Evolutionary conservation across 2,797 vertebrate genomes (phyloP).

Genomic region (Mus spretus): DNA sequence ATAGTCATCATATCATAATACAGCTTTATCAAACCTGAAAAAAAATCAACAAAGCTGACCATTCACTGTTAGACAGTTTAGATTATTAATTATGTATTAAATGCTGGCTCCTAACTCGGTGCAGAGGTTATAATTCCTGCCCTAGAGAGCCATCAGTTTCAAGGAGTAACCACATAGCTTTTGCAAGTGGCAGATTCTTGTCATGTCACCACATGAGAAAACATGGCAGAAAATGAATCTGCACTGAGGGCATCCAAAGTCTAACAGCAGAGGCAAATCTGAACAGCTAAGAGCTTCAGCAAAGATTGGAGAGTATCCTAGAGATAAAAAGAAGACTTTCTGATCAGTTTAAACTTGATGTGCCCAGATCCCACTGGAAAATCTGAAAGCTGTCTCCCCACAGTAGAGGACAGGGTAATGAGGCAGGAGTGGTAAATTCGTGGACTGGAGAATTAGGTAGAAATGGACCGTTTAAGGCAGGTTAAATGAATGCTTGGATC

Average conservation of each 20-base stretch:
- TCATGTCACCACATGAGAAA: not conserved
- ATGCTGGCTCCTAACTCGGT: not conserved
- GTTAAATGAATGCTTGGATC: conserved; percentile 54
- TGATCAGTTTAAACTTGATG: not conserved
- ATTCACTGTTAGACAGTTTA: conserved; percentile 30
- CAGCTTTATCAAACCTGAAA: not conserved
- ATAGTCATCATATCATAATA: not conserved
- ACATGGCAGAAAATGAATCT: conserved; percentile 1
- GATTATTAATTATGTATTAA: not conserved
- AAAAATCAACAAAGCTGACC: not conserved
- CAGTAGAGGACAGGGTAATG: not conserved
- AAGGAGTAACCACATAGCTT: conserved; percentile 9
- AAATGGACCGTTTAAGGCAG: conserved; percentile 46
- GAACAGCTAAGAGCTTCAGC: not conserved
- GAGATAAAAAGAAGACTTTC: not conserved
- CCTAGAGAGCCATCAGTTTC: conserved; percentile 36
- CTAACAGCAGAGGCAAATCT: not conserved
- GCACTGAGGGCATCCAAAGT: not conserved
- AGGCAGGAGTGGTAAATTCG: not conserved
- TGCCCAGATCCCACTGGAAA: not conserved
- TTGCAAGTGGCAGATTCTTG: not conserved
- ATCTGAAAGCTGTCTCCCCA: not conserved
- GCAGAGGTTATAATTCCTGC: conserved; percentile 13
- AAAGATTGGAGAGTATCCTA: not conserved
- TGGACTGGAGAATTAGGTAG: not conserved